Evolutionary conservation across 2,797 vertebrate species (phyloP).

Genomic region (Apodemus agrarius): DNA sequence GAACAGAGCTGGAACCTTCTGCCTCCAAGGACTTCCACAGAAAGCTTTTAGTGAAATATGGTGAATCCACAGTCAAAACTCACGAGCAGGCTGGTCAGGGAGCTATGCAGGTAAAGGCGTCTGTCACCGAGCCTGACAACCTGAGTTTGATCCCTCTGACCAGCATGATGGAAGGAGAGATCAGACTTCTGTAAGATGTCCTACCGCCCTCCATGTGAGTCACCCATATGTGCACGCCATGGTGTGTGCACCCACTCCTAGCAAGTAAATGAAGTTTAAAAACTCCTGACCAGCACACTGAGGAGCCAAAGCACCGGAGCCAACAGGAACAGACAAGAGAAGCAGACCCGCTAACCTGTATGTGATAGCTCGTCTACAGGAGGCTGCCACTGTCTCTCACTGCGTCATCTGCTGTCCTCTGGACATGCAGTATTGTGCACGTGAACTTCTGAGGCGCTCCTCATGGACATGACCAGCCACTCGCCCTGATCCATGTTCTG

Average conservation of each 20-base stretch:
- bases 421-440: neutral
- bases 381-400: neutral
- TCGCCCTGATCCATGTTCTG: neutral
- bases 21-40: neutral
- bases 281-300: neutral
- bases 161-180: neutral
- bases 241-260: neutral
- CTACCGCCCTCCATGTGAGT: neutral
- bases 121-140: neutral
- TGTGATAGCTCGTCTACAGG: neutral
- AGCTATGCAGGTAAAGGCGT: neutral
- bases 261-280: neutral
- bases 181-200: neutral
- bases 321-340: neutral
- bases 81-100: neutral
- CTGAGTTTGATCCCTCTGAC: neutral
- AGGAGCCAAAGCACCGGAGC: neutral
- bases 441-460: neutral
- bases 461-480: neutral
- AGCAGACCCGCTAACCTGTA: neutral
- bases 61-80: neutral
- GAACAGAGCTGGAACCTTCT: neutral
- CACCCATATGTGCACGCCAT: neutral
- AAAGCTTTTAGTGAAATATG: neutral
- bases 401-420: neutral